These are phyloP conservation scores for Darevskia mixta DNA, from an alignment of 2,797 vertebrate species.

Conservation along the genomic window DNA sequence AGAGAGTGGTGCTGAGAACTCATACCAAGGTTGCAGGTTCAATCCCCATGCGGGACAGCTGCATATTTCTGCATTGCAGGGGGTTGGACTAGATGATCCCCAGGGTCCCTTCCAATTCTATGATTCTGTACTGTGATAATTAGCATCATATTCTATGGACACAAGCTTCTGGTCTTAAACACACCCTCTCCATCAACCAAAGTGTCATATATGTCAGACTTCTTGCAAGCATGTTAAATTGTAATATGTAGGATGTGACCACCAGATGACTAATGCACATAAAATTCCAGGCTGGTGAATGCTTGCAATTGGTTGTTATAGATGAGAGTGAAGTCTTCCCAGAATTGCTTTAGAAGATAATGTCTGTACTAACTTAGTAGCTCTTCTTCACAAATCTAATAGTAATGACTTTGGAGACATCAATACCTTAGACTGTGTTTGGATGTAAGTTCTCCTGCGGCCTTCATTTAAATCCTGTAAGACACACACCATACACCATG, in stretches of 20 bases:
- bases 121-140: neutral
- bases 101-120: no score
- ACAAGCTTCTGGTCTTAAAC: neutral
- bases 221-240: neutral
- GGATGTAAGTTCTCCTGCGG: rapidly evolving
- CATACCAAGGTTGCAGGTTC: no score
- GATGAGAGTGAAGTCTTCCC: neutral
- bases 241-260: neutral
- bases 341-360: neutral
- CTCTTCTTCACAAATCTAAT: neutral
- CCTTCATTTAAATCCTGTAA: constrained; percentile 23
- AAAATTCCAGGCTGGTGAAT: neutral
- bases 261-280: neutral
- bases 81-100: no score
- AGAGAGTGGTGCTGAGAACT: no score
- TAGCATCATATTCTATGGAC: neutral
- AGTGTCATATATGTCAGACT: neutral
- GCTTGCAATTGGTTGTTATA: neutral
- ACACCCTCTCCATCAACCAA: neutral
- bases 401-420: neutral
- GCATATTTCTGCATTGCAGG: no score
- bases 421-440: neutral
- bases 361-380: neutral
- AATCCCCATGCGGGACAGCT: no score
- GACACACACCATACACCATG: neutral